A percentile compares a stretch with the other conserved stretches of the same genome.
These are phyloP conservation scores for Lymantria dispar DNA, from an alignment of 2,888 invertebrate genomes.

Conservation along the genomic window DNA sequence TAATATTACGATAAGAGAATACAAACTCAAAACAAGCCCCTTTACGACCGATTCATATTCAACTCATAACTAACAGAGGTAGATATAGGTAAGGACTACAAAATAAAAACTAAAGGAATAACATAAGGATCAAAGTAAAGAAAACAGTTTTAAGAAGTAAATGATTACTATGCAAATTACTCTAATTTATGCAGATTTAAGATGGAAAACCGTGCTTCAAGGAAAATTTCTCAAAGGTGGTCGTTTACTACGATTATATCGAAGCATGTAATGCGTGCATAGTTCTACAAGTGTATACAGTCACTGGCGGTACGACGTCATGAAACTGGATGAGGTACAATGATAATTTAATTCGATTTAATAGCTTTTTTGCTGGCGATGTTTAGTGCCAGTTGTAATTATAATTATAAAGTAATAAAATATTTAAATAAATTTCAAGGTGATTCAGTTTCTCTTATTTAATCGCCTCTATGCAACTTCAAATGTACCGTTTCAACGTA, in stretches of 20 bases:
- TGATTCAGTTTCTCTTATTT: not conserved
- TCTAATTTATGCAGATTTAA: conserved; percentile 56
- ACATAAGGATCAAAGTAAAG: no score
- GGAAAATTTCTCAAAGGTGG: conserved; percentile 60
- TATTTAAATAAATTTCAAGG: not conserved
- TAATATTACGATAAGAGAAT: no score
- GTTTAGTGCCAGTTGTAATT: no score
- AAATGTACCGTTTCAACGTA: not conserved
- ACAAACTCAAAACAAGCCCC: no score
- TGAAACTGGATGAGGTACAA: conserved; percentile 23
- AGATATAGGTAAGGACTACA: no score
- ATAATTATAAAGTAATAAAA: not conserved
- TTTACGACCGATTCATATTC: no score
- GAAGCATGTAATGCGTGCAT: conserved; percentile 62
- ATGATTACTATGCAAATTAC: conserved; percentile 47
- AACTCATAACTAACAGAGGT: no score
- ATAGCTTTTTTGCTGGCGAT: no score
- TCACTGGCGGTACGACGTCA: conserved; percentile 34
- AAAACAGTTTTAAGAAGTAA: conserved; percentile 24
- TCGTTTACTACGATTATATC: conserved; percentile 65
- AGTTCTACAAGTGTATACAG: conserved; percentile 47
- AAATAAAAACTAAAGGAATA: no score
- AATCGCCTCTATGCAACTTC: not conserved
- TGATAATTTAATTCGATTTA: no score
- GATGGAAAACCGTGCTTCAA: conserved; percentile 55